Evolutionary conservation across 23 tunicate genomes (phyloP).

Genomic region (Ciona savignyi): DNA sequence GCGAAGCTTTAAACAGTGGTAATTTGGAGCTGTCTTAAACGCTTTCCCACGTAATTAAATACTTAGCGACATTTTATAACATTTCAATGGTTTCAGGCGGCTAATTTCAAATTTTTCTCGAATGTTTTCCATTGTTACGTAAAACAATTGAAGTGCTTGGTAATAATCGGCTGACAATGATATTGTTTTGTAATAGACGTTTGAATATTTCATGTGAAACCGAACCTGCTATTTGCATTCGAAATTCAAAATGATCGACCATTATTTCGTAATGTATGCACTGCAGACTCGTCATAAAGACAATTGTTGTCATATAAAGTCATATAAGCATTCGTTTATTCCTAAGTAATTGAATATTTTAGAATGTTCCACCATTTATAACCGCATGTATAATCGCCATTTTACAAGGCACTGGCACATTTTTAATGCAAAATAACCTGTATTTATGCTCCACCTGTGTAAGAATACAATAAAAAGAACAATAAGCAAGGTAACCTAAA

Average conservation of each 20-base stretch:
- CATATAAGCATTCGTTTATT: neutral
- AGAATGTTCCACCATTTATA: no score
- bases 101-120: neutral
- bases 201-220: neutral
- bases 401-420: no score
- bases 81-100: neutral
- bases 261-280: neutral
- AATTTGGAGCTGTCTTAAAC: no score
- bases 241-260: neutral
- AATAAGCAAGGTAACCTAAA: no score
- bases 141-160: neutral
- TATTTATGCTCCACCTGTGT: no score
- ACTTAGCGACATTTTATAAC: neutral
- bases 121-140: neutral
- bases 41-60: neutral
- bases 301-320: neutral
- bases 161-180: neutral
- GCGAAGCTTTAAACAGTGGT: no score
- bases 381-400: no score
- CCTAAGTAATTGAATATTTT: no score
- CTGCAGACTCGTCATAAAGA: neutral
- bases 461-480: no score
- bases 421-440: no score
- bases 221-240: neutral
- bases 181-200: neutral